phyloP scores from a whole-genome alignment of 1,140 invertebrate genomes.

The Listronotus bonariensis region DNA sequence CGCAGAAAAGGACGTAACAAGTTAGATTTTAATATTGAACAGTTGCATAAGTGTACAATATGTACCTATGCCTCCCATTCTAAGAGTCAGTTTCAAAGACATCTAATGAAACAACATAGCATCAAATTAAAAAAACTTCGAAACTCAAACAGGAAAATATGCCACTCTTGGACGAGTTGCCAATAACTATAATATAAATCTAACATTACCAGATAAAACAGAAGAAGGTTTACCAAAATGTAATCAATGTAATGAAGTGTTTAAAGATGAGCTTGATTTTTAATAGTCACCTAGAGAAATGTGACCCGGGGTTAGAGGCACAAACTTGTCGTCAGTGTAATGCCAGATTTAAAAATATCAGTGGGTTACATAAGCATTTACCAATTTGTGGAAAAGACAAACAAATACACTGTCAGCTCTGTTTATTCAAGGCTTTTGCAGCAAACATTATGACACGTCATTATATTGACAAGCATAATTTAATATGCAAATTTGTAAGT shows the following conservation, averaged over 20 bases:
- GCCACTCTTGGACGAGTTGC: not conserved
- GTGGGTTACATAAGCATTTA: not conserved
- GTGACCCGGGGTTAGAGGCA: too few relatives aligned
- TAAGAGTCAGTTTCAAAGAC: not conserved
- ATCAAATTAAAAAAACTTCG: slow-evolving; percentile 1
- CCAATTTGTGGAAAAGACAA: not conserved
- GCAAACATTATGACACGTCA: not conserved
- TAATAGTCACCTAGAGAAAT: not conserved
- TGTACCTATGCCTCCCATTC: not conserved
- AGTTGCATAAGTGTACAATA: not conserved
- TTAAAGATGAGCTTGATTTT: not conserved
- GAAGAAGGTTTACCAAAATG: not conserved
- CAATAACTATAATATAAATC: not conserved
- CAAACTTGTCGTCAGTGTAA: too few relatives aligned
- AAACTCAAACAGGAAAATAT: not conserved
- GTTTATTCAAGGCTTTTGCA: not conserved
- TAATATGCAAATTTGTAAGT: not conserved
- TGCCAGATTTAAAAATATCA: too few relatives aligned
- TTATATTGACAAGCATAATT: not conserved
- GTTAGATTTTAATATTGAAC: too few relatives aligned
- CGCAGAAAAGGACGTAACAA: too few relatives aligned
- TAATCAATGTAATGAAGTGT: not conserved
- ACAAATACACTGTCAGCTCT: not conserved
- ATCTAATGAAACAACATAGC: slow-evolving; percentile 1
- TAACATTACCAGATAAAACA: not conserved